Evolutionary conservation across 2,888 invertebrate genomes (phyloP), one percentile per base, ranked within the genome.

Genomic region (Eustalomyia histrio): DNA sequence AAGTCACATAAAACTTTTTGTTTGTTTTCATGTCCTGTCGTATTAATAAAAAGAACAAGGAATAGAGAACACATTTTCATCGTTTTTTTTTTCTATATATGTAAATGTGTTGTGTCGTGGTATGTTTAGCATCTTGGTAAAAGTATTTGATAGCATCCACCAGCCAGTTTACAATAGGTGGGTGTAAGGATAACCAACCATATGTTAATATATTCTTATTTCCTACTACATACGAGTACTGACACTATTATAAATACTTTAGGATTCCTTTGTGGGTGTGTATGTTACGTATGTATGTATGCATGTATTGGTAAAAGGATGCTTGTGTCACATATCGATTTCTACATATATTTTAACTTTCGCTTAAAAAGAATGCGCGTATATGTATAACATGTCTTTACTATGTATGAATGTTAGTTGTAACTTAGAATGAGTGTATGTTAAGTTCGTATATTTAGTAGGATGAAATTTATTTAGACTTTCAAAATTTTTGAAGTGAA

Each of bases 261-360:
- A 0, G 35, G 21, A 10, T 50, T 8, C 35, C 14, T 50, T 35
- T 50, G 21, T 29, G 24, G 24, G 14, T 63, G 12, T 63, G 17
- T 29, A 29, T 29, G 39, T 5, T 50, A 17, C 39, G 5, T 10
- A 17, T 58, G 53, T 24, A 58, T 29, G n/a, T 50, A 17, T 29
- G 5, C 8, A 17, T 58, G 53, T 24, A 58, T 29, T 6, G 17
- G 57, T 18, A 58, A 61, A 72, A 50, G 47, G 57, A 67, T 71
- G 58, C 60, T 65, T 72, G 76, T 73, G 72, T 68, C 69, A 74
- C 76, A 81, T 81, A 81, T 81, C 76, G 81, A 81, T 81, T 81
- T 81, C 52, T 74, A 47, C 53, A 47, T 29, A 76, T 78, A n/a
- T n/a, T n/a, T 47, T 33, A 71, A 81, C 81, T 81, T 81, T 81